These are phyloP conservation scores for Psittacula echo DNA, from an alignment of 2,797 vertebrate genomes.

Conservation along the genomic window DNA sequence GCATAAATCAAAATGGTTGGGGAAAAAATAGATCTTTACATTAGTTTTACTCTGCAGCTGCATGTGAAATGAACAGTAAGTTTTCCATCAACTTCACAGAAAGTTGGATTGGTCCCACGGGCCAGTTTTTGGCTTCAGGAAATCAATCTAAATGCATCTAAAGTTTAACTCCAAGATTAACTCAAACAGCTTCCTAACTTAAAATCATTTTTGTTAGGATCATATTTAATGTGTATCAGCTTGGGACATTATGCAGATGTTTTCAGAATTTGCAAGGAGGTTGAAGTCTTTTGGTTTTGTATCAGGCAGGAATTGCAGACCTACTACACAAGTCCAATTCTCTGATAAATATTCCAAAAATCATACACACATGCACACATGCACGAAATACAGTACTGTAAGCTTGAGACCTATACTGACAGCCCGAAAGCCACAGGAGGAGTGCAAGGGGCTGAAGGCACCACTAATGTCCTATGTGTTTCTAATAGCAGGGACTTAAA, in stretches of 20 bases:
- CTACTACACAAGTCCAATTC: not conserved
- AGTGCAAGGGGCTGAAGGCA: not conserved
- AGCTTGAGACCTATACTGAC: not conserved
- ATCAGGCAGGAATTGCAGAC: not conserved
- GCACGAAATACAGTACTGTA: not conserved
- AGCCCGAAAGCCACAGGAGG: not conserved
- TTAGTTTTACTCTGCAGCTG: not conserved
- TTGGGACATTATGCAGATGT: not conserved
- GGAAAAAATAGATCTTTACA: not conserved
- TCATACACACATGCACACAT: fast-evolving
- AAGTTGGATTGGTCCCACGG: not conserved
- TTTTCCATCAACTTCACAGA: not conserved
- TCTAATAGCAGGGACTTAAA: not conserved
- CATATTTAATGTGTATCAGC: not conserved
- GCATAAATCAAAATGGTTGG: not conserved
- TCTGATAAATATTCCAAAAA: not conserved
- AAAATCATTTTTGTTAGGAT: not conserved
- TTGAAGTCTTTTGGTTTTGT: not conserved
- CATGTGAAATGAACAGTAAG: not conserved
- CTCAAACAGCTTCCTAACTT: not conserved
- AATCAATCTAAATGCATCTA: not conserved
- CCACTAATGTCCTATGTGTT: not conserved
- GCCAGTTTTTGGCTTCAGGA: not conserved
- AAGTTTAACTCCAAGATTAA: not conserved
- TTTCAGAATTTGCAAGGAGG: not conserved